A percentile compares a stretch with the other conserved stretches of the same genome.
These are phyloP conservation scores for Lacanobia wlatinum DNA, from an alignment of 2,888 invertebrate species.

Conservation along the genomic window DNA sequence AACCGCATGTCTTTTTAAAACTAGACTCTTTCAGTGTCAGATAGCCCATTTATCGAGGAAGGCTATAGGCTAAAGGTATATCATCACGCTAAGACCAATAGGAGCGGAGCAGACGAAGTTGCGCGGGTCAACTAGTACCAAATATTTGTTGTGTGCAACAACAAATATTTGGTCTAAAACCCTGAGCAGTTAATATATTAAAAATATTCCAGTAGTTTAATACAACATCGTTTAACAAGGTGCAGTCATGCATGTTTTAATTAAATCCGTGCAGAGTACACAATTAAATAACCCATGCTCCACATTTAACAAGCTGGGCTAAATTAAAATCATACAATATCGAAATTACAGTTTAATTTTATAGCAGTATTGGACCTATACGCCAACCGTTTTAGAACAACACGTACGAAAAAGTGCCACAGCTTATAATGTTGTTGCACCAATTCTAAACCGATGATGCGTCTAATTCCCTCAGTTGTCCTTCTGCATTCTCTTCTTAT, in stretches of 20 bases:
- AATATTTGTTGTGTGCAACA: too few relatives aligned
- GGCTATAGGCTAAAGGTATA: too few relatives aligned
- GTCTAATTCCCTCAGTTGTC: background rate
- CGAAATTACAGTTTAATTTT: background rate
- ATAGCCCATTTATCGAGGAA: too few relatives aligned
- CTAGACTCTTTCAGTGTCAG: too few relatives aligned
- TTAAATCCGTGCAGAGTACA: background rate
- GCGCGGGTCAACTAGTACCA: too few relatives aligned
- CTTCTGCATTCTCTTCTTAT: background rate
- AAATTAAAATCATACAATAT: background rate
- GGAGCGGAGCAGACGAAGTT: too few relatives aligned
- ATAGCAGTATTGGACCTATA: background rate
- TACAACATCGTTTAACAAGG: background rate
- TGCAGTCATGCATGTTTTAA: constrained; percentile 4
- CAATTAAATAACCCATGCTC: constrained; percentile 1
- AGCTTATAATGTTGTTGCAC: background rate
- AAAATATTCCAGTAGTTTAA: too few relatives aligned
- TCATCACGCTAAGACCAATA: too few relatives aligned
- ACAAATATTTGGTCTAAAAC: too few relatives aligned
- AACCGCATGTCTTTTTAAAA: too few relatives aligned
- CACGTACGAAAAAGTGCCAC: background rate
- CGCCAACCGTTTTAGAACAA: background rate
- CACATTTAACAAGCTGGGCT: background rate
- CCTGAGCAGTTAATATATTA: too few relatives aligned
- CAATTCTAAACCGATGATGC: background rate